Base-by-base conservation (phyloP, 2,888 invertebrate species). In the Rotaria sp. region DNA sequence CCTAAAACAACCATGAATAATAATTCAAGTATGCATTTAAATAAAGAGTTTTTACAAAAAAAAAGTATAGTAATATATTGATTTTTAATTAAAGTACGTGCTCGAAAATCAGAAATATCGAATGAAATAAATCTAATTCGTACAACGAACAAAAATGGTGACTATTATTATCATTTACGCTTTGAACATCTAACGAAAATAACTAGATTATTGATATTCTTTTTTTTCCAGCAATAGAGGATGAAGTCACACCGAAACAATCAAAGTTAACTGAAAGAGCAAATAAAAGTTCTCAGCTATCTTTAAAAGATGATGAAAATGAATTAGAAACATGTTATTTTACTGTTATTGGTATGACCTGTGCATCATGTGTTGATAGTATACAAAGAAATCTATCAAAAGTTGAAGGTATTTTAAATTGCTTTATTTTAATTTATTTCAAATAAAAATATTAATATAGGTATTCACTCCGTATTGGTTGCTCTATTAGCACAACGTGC, bases 401-500 rank as follows among this genome's bases (percentile, higher is more conserved):
- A 85, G 86, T 85, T 74, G 5, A 91, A 95, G 80, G 80, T 75
- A 41, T 41, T 35, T 26, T 41, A n/a, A n/a, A n/a, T n/a, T n/a
- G n/a, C n/a, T n/a, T n/a, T n/a, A n/a, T n/a, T 74, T 2, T 18
- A 35, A 18, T 74, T 7, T 5, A 74, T 74, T 5, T 21, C 18
- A 35, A 35, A 38, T 35, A 10, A n/a, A n/a, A 57, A 57, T 57
- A 3, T 38, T 38, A 18, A 0, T 41, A 24, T 75, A 75, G 95
- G 97, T 50, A 94, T 98, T 38, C 93, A 95, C 85, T 94, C 94
- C 88, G 94, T 98, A 86, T 92, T 96, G 85, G 96, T 99, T 74
- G 96, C 96, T 0, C 92, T 99, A 84, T 93, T 99, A 90, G 96
- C 97, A 0, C 96, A 96, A 41, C 96, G 97, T 89, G 98, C 97